These are phyloP conservation scores for Hyperopisus bebe DNA, from an alignment of 2,113 vertebrate genomes.

Conservation along the genomic window DNA sequence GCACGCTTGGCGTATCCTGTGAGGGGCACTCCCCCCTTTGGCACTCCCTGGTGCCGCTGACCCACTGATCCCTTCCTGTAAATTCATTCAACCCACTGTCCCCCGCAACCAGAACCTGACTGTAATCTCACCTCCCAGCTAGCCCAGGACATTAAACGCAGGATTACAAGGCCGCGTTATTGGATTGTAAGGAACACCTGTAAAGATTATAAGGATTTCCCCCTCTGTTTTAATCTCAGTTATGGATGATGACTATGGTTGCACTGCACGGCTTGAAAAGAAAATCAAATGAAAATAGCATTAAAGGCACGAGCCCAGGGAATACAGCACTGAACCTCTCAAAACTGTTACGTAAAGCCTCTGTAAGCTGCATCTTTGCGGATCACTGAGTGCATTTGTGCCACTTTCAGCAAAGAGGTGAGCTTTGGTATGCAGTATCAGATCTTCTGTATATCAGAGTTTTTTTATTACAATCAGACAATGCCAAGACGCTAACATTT, in stretches of 20 bases:
- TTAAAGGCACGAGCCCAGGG: constrained; percentile 25
- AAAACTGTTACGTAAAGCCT: background rate
- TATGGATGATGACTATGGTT: constrained; percentile 47
- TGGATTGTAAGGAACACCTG: constrained; percentile 44
- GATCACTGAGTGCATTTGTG: background rate
- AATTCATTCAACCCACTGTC: constrained; percentile 3
- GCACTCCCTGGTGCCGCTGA: background rate
- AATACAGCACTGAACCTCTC: background rate
- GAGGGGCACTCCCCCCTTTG: background rate
- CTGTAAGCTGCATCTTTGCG: background rate
- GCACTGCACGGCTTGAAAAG: constrained; percentile 33
- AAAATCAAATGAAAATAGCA: constrained; percentile 55
- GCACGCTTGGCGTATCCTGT: background rate
- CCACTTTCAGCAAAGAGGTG: background rate
- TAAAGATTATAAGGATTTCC: background rate
- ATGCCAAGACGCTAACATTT: background rate
- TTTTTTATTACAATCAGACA: background rate
- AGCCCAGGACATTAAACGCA: constrained; percentile 28
- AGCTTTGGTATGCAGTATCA: background rate
- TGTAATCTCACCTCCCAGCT: background rate
- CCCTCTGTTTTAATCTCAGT: constrained; percentile 37
- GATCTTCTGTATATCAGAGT: background rate
- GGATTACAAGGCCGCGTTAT: constrained; percentile 45
- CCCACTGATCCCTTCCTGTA: background rate
- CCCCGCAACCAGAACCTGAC: background rate